phyloP scores from a whole-genome alignment of 53 echinoderm and acorn worm genomes.

The Patiria pectinifera region DNA sequence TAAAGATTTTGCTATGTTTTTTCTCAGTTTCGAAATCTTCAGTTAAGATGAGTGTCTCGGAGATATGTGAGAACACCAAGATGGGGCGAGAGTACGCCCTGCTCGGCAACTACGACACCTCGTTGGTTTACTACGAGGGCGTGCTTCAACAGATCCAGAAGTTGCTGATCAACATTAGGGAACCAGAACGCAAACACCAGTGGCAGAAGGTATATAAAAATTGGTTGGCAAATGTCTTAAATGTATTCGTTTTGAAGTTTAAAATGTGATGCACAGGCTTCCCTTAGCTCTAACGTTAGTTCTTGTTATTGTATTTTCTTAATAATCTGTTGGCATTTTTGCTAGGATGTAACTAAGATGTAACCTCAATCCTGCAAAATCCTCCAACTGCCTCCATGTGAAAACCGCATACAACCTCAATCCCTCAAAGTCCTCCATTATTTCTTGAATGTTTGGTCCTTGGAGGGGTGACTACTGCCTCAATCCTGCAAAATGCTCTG shows the following conservation, averaged over 20 bases:
- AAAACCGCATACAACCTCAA: too few species aligned
- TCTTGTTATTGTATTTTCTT: too few species aligned
- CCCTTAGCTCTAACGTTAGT: too few species aligned
- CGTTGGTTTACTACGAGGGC: conserved; percentile 95
- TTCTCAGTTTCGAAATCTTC: not conserved
- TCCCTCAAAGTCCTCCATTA: too few species aligned
- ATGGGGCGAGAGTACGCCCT: conserved; percentile 99
- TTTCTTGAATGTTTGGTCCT: too few species aligned
- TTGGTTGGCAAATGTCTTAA: too few species aligned
- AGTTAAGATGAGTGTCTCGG: conserved; percentile 85
- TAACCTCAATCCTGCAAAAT: too few species aligned
- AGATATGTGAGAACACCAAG: conserved; percentile 99
- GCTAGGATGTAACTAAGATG: too few species aligned
- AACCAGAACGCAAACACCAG: conserved; percentile 90
- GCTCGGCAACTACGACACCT: conserved; percentile 98
- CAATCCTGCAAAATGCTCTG: too few species aligned
- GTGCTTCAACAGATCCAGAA: conserved; percentile 99
- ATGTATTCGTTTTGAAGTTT: not conserved
- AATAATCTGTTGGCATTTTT: too few species aligned
- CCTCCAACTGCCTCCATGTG: too few species aligned
- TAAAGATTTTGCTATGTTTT: not conserved
- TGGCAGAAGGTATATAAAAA: conserved; percentile 88
- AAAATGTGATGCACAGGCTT: not conserved
- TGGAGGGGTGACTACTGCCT: too few species aligned
- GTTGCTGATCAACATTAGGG: conserved; percentile 77